Conservation (phyloP, 1,140 invertebrate genomes). For the Drosophila nebulosa region DNA sequence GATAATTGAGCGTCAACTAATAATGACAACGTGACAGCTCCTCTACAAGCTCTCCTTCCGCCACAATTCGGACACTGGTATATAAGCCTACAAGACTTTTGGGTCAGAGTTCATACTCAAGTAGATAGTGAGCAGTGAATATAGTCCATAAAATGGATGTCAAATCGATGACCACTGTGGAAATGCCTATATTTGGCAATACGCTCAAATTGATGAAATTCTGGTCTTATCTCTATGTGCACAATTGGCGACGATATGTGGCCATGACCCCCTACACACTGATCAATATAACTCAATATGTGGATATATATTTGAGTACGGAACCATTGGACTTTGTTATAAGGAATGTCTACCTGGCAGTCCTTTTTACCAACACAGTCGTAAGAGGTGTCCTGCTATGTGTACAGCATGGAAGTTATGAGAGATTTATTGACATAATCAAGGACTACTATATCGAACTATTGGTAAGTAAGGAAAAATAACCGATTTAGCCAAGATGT, state of each 20-base stretch:
- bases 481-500: background rate
- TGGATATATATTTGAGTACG: constrained; percentile 66
- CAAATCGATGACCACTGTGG: constrained; percentile 43
- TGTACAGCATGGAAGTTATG: constrained; percentile 53
- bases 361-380: constrained; percentile 65
- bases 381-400: constrained; percentile 51
- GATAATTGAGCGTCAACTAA: constrained; percentile 42
- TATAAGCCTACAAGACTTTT: constrained; percentile 1
- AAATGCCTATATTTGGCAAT: constrained; percentile 58
- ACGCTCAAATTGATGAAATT: constrained; percentile 68
- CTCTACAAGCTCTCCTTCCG: background rate
- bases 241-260: constrained; percentile 70
- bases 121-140: background rate
- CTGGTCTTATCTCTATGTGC: constrained; percentile 69
- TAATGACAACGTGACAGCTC: constrained; percentile 29
- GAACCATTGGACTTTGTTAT: constrained; percentile 68
- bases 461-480: constrained; percentile 19
- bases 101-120: constrained; percentile 2
- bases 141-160: constrained; percentile 23
- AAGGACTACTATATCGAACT: constrained; percentile 48
- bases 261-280: constrained; percentile 52
- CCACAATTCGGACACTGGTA: background rate
- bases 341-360: constrained; percentile 63
- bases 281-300: constrained; percentile 66
- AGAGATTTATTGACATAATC: constrained; percentile 44